Conservation (phyloP, 2,113 vertebrate species). For the Sapajus apella region DNA sequence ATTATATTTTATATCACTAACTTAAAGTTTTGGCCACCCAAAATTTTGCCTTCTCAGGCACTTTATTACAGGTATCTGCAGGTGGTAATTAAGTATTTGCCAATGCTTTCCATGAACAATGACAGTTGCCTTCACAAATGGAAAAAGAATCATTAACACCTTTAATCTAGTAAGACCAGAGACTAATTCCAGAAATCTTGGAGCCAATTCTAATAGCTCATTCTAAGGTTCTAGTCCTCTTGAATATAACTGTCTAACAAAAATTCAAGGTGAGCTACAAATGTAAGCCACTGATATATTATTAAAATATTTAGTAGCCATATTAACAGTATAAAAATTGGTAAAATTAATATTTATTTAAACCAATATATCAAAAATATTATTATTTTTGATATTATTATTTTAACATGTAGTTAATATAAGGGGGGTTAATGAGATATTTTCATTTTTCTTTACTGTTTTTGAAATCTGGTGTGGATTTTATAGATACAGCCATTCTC, state of each 20-base stretch:
- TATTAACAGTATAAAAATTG: background rate
- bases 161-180: background rate
- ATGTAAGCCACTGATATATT: background rate
- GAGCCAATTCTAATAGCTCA: background rate
- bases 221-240: background rate
- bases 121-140: background rate
- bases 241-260: background rate
- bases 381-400: background rate
- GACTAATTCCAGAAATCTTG: background rate
- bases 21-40: background rate
- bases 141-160: background rate
- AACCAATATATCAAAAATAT: background rate
- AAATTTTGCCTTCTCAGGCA: background rate
- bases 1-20: background rate
- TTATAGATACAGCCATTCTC: background rate
- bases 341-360: background rate
- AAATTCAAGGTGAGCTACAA: background rate
- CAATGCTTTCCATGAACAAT: background rate
- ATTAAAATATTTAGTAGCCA: background rate
- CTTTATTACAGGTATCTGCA: background rate
- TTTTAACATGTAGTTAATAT: background rate
- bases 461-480: background rate
- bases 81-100: background rate
- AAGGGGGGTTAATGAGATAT: background rate
- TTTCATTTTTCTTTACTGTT: background rate